Conservation (phyloP, 2,888 invertebrate species). For the Reticulitermes lucifugus region DNA sequence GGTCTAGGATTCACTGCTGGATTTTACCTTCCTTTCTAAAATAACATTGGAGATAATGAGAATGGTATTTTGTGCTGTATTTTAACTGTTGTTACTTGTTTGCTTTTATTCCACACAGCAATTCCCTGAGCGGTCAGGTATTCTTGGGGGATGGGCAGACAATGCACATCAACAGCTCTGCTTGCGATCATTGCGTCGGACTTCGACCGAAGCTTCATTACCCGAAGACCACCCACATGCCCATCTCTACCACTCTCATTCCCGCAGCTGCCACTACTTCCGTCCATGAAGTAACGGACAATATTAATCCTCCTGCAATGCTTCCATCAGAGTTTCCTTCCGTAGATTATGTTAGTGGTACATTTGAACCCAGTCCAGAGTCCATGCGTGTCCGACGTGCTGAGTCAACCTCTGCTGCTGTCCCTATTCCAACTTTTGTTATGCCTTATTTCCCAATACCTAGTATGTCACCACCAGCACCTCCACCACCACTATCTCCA, state of each 20-base stretch:
- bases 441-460: conserved; percentile 24
- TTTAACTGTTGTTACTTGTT: too few species aligned
- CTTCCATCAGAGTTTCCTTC: conserved; percentile 48
- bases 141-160: conserved; percentile 78
- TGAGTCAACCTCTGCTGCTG: conserved; percentile 41
- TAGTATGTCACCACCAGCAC: conserved; percentile 1
- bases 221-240: neutral
- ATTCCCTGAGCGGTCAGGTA: conserved; percentile 73
- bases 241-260: conserved; percentile 16
- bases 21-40: too few species aligned
- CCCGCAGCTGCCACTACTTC: conserved; percentile 18
- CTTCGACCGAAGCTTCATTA: conserved; percentile 57
- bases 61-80: too few species aligned
- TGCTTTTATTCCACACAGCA: conserved; percentile 61
- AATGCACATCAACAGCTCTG: conserved; percentile 53
- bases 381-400: conserved; percentile 32
- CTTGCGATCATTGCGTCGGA: conserved; percentile 68
- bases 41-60: too few species aligned
- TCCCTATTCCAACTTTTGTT: conserved; percentile 33
- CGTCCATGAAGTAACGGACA: neutral
- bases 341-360: neutral
- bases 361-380: neutral
- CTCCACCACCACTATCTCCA: neutral
- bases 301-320: conserved; percentile 45
- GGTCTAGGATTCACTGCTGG: too few species aligned